Percentiles rank a stretch among this genome's conserved stretches.
Evolutionary conservation across 1,140 invertebrate species (phyloP).

Genomic region (Trichonephila clavipes): DNA sequence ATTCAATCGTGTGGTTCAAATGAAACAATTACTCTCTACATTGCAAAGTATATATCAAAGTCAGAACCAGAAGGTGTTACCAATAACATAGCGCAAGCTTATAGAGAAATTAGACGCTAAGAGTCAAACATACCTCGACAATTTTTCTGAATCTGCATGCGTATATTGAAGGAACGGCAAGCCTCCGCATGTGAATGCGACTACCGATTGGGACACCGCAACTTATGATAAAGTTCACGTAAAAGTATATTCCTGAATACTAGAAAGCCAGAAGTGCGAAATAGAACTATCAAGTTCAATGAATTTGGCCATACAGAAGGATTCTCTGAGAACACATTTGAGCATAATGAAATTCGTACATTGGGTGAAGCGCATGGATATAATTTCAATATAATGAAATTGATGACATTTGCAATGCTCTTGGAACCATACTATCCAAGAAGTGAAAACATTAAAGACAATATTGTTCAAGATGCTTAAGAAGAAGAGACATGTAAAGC

Average conservation of each 20-base stretch:
- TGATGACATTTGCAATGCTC: slow-evolving; percentile 67
- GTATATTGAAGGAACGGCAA: slow-evolving; percentile 71
- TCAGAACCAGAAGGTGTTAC: slow-evolving; percentile 79
- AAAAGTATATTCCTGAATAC: slow-evolving; percentile 58
- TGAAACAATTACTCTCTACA: slow-evolving; percentile 80
- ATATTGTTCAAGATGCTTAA: slow-evolving; percentile 60
- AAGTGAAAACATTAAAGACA: slow-evolving; percentile 62
- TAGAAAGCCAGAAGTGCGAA: slow-evolving; percentile 71
- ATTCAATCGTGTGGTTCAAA: slow-evolving; percentile 79
- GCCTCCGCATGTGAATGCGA: slow-evolving; percentile 74
- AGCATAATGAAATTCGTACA: slow-evolving; percentile 71
- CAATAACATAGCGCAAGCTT: slow-evolving; percentile 78
- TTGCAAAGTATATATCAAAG: slow-evolving; percentile 81
- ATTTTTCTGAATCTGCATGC: slow-evolving; percentile 79
- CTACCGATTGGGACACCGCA: slow-evolving; percentile 75
- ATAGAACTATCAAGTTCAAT: slow-evolving; percentile 62
- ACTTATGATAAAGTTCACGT: slow-evolving; percentile 13
- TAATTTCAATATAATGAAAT: slow-evolving; percentile 57
- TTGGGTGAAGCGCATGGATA: slow-evolving; percentile 23
- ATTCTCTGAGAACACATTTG: slow-evolving; percentile 63
- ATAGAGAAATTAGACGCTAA: slow-evolving; percentile 78
- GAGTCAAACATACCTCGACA: slow-evolving; percentile 78
- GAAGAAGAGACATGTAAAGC: slow-evolving; percentile 22
- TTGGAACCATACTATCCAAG: slow-evolving; percentile 69
- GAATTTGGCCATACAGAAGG: slow-evolving; percentile 26